Evolutionary conservation across 2,113 vertebrate species (phyloP).

Genomic region (Theristicus caerulescens): DNA sequence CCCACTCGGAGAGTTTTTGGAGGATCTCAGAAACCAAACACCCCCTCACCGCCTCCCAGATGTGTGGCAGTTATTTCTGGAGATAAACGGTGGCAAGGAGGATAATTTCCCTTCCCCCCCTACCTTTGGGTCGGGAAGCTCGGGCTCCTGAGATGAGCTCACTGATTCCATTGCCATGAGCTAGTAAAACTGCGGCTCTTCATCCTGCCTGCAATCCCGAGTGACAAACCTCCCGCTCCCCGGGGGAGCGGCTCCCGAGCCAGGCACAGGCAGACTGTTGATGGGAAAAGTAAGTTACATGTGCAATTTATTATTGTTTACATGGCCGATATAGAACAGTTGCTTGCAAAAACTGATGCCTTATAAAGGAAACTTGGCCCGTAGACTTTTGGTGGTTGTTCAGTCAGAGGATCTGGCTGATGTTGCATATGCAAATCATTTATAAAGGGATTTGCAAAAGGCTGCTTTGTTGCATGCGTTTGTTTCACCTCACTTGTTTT

Average conservation of each 20-base stretch:
- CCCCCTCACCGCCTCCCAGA: background rate
- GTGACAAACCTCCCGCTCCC: background rate
- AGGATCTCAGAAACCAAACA: background rate
- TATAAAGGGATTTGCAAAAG: background rate
- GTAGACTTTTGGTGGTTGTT: background rate
- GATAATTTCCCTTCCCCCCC: background rate
- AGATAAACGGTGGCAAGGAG: background rate
- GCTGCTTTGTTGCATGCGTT: background rate
- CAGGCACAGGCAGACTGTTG: background rate
- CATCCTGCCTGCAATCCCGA: background rate
- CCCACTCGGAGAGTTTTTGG: background rate
- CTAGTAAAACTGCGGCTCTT: background rate
- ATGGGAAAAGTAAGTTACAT: background rate
- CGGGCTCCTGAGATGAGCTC: background rate
- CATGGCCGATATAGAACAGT: background rate
- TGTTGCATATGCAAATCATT: background rate
- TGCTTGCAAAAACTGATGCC: background rate
- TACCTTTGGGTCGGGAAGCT: background rate
- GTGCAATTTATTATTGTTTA: background rate
- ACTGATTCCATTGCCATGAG: background rate
- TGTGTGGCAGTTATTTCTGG: background rate
- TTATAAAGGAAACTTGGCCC: background rate
- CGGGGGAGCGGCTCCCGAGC: accelerated
- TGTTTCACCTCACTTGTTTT: background rate
- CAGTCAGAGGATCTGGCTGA: background rate